Percentiles rank a stretch among this genome's conserved stretches.
Evolutionary conservation across 2,888 invertebrate species (phyloP).

Genomic region (Rotaria macrura): DNA sequence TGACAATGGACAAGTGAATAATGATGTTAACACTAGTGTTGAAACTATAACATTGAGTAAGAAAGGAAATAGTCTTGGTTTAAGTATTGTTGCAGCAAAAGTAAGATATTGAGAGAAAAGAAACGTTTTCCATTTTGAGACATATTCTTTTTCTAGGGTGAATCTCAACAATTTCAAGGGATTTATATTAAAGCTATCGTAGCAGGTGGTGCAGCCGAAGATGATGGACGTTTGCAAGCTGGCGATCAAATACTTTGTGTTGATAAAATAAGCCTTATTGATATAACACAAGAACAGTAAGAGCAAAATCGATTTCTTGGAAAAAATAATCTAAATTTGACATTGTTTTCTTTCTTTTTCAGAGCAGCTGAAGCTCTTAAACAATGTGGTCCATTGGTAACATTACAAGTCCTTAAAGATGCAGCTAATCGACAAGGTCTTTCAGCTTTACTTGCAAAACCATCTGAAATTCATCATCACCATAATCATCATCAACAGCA

Average conservation of each 20-base stretch:
- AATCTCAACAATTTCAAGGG: constrained; percentile 71
- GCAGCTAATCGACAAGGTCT: constrained; percentile 92
- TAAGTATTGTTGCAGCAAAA: constrained; percentile 94
- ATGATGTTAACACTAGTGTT: background rate
- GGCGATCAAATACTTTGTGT: constrained; percentile 93
- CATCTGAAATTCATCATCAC: constrained; percentile 6
- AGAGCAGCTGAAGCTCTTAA: constrained; percentile 91
- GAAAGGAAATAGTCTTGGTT: constrained; percentile 80
- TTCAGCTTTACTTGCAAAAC: constrained; percentile 44
- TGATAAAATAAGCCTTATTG: constrained; percentile 84
- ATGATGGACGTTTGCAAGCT: constrained; percentile 81
- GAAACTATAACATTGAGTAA: constrained; percentile 33
- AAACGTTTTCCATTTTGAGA: constrained; percentile 33
- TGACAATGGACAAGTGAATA: background rate
- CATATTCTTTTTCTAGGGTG: constrained; percentile 53
- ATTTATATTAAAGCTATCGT: constrained; percentile 98
- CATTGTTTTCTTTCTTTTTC: constrained; percentile 35
- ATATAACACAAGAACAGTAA: constrained; percentile 57
- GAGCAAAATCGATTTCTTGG: background rate
- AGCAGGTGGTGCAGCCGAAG: constrained; percentile 58
- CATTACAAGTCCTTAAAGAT: constrained; percentile 88
- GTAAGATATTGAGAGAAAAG: constrained; percentile 52
- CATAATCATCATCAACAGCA: too few relatives aligned
- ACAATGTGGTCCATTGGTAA: constrained; percentile 80
- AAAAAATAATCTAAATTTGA: too few relatives aligned